A percentile compares a stretch with the other conserved stretches of the same genome.
Conservation (phyloP, 2,113 vertebrate species). For the Butorides virescens region DNA sequence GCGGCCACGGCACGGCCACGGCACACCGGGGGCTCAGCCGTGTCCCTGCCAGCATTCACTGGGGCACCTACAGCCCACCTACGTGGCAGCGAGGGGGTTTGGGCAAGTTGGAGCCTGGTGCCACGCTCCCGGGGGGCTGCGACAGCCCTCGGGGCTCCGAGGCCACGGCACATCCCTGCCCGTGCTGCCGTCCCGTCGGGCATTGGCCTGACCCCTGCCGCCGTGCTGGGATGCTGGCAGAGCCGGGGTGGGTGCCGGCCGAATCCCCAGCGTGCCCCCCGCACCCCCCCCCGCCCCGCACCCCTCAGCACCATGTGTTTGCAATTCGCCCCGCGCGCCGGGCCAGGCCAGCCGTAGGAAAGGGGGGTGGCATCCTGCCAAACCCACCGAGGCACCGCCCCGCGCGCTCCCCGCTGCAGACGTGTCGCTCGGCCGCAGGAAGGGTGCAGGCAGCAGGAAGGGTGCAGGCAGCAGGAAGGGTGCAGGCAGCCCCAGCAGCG, state of each 20-base stretch:
- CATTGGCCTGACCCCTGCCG: neutral
- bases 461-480: too few relatives aligned
- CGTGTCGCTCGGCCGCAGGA: neutral
- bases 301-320: neutral
- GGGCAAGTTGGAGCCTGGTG: neutral
- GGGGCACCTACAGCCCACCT: accelerated
- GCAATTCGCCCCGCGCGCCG: neutral
- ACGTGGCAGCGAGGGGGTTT: neutral
- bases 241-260: neutral
- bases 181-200: accelerated
- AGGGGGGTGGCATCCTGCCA: neutral
- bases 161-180: neutral
- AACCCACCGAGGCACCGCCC: neutral
- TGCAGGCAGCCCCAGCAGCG: neutral
- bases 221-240: neutral
- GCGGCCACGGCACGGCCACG: accelerated
- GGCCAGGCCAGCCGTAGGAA: neutral
- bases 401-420: neutral
- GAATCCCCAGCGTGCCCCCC: accelerated
- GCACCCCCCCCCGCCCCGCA: accelerated
- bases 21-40: accelerated
- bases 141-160: accelerated
- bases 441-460: neutral
- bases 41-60: accelerated
- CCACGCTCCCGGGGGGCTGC: neutral